phyloP scores from a whole-genome alignment of 2,888 invertebrate species.

The Orthosia gracilis region DNA sequence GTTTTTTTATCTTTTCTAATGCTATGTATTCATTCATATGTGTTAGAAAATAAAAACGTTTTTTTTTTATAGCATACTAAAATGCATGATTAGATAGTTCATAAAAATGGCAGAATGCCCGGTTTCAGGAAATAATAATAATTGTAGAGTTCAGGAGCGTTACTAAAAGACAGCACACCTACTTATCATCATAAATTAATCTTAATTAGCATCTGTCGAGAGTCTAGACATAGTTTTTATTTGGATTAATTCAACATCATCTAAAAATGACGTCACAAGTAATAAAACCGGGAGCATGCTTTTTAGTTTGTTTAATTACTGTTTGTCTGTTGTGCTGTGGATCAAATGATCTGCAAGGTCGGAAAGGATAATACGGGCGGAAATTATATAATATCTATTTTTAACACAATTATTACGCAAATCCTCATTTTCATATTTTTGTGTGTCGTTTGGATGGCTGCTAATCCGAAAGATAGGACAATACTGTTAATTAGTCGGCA shows the following conservation, averaged over 20 bases:
- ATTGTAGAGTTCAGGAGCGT: background rate
- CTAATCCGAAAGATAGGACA: too few species aligned
- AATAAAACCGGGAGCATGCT: background rate
- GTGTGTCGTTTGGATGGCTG: too few species aligned
- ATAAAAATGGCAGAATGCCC: background rate
- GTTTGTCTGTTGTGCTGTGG: too few species aligned
- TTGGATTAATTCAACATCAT: slow-evolving; percentile 5
- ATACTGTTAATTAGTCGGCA: too few species aligned
- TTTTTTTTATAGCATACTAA: background rate
- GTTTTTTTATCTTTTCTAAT: background rate
- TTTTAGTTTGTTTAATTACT: slow-evolving; percentile 6
- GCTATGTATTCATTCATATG: background rate
- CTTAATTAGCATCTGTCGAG: background rate
- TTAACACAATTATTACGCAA: background rate
- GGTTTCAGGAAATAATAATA: slow-evolving; percentile 3
- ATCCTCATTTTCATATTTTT: background rate
- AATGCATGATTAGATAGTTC: background rate
- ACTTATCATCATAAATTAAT: slow-evolving; percentile 25
- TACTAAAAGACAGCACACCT: background rate
- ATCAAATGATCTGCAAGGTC: slow-evolving; percentile 17
- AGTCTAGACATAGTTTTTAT: background rate
- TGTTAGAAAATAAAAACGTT: background rate
- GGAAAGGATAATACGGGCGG: background rate
- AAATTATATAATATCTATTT: background rate
- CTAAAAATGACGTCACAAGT: slow-evolving; percentile 2